A percentile compares a stretch with the other conserved stretches of the same genome.
phyloP scores from a whole-genome alignment of 2,888 invertebrate genomes.

The Epiblema foenella region DNA sequence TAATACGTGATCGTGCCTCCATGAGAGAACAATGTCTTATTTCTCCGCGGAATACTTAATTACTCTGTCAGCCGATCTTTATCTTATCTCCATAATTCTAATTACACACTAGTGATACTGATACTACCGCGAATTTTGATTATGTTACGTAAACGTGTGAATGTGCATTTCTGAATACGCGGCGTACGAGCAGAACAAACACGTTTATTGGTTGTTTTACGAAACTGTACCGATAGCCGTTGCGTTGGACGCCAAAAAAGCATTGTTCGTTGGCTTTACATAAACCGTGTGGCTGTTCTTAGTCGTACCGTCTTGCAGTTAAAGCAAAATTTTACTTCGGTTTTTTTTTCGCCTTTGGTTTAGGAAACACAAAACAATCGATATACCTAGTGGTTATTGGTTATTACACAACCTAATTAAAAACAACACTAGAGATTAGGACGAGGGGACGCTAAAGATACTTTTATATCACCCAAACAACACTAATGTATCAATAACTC shows the following conservation, averaged over 20 bases:
- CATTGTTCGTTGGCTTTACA: slow-evolving; percentile 19
- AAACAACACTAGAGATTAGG: too few relatives aligned
- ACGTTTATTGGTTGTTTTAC: slow-evolving; percentile 23
- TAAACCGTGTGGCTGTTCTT: not conserved
- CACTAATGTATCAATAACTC: too few relatives aligned
- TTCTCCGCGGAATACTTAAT: slow-evolving; percentile 18
- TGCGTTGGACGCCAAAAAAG: slow-evolving; percentile 23
- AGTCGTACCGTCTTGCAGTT: not conserved
- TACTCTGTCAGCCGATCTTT: slow-evolving; percentile 37
- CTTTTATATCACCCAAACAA: too few relatives aligned
- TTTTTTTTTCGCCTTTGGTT: not conserved
- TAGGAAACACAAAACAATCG: not conserved
- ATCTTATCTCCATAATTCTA: slow-evolving; percentile 38
- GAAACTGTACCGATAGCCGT: slow-evolving; percentile 24
- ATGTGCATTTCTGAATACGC: slow-evolving; percentile 25
- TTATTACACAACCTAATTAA: not conserved
- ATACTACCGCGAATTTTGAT: slow-evolving; percentile 38
- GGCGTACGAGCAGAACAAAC: not conserved
- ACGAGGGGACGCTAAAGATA: too few relatives aligned
- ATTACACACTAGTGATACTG: slow-evolving; percentile 24
- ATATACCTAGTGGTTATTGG: not conserved
- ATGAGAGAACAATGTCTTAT: slow-evolving; percentile 38
- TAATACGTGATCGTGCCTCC: slow-evolving; percentile 15
- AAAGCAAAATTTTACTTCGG: not conserved
- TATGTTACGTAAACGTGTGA: slow-evolving; percentile 34